A percentile compares a stretch with the other conserved stretches of the same genome.
Conservation (phyloP, 1,140 invertebrate species). For the Zaprionus tsacasi region DNA sequence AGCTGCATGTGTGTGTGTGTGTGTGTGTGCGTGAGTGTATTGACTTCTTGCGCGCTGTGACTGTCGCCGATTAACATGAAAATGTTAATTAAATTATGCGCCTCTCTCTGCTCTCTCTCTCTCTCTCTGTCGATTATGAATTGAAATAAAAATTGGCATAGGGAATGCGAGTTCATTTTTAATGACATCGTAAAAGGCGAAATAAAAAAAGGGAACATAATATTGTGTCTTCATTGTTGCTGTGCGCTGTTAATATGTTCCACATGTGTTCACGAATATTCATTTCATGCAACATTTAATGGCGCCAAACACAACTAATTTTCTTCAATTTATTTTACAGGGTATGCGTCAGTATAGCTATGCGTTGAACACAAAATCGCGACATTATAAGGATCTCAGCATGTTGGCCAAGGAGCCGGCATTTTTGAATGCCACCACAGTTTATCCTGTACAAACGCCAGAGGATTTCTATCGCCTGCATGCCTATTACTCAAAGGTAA, state of each 20-base stretch:
- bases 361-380: constrained; percentile 85
- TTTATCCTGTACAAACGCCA: constrained; percentile 88
- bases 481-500: constrained; percentile 88
- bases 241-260: constrained; percentile 5
- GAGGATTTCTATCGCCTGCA: constrained; percentile 89
- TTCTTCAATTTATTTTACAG: constrained; percentile 78
- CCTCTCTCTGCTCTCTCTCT: neutral
- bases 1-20: constrained; percentile 4
- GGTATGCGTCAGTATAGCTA: constrained; percentile 85
- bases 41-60: constrained; percentile 15
- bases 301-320: constrained; percentile 26
- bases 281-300: constrained; percentile 34
- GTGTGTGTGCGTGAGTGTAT: constrained; percentile 9
- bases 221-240: too few relatives aligned
- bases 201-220: constrained; percentile 20
- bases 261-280: constrained; percentile 30
- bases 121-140: neutral
- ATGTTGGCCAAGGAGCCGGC: constrained; percentile 81
- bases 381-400: constrained; percentile 85
- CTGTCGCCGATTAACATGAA: constrained; percentile 44
- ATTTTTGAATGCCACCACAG: constrained; percentile 87
- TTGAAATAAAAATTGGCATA: neutral
- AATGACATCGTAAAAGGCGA: constrained; percentile 32
- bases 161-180: neutral
- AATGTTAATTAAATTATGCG: constrained; percentile 76